Conservation (phyloP, 2,888 invertebrate species). For the Synergus gifuensis region DNA sequence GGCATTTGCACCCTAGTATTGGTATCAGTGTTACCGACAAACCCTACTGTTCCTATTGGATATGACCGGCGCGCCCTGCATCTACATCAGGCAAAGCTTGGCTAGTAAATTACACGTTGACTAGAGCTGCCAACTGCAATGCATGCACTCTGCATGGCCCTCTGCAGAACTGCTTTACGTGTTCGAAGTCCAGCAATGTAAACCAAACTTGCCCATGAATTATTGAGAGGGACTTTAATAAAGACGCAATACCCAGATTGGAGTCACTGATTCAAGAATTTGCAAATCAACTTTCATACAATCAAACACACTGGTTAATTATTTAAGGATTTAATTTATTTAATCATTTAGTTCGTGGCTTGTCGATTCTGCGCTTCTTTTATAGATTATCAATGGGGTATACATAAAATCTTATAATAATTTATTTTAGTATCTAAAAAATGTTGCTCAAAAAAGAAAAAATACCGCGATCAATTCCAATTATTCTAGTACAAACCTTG, state of each 20-base stretch:
- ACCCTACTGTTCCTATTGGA: conserved; percentile 20
- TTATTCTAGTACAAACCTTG: not conserved
- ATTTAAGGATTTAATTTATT: no score
- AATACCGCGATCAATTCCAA: no score
- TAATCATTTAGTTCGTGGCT: no score
- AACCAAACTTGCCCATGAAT: conserved; percentile 60
- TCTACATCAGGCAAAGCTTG: conserved; percentile 48
- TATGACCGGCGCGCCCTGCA: conserved; percentile 13
- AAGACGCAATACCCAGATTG: conserved; percentile 52
- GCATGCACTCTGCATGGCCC: conserved; percentile 59
- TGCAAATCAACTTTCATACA: not conserved
- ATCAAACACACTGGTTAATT: not conserved
- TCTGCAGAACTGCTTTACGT: conserved; percentile 64
- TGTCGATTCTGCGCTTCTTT: no score
- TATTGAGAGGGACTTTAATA: conserved; percentile 62
- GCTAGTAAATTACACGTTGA: conserved; percentile 74
- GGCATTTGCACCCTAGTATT: conserved; percentile 6
- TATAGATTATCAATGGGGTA: no score
- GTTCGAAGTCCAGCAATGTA: conserved; percentile 61
- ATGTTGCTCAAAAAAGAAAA: no score
- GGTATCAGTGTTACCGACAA: not conserved
- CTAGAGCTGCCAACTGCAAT: conserved; percentile 74
- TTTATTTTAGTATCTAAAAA: no score
- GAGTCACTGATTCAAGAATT: not conserved
- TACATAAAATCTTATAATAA: no score